Evolutionary conservation across 2,888 invertebrate species (phyloP), one percentile per base, ranked within the genome.

Genomic region (Alloplasta piceator): DNA sequence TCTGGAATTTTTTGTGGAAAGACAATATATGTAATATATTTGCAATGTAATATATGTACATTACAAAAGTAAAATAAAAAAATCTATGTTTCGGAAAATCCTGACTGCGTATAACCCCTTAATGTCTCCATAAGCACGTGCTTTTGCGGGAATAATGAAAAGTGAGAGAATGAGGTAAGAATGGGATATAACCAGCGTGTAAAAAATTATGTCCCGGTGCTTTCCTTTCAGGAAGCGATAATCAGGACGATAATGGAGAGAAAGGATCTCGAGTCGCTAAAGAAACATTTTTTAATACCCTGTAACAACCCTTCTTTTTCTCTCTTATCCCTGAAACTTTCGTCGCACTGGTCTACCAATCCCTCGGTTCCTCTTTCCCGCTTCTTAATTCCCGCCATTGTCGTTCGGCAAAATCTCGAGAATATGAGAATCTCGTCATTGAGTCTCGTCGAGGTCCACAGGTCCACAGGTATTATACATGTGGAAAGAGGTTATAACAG

Each of bases 241-340:
- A 74, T 58, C 61, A 63, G 55, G 38, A 64, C 55, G 55, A 73
- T 64, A 60, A 73, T 64, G 68, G 68, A 72, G 56, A 48, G 60
- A 36, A 58, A 26, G 26, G 26, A 26, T 26, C 26, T 64, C 38
- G 46, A 7, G 6, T 26, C 52, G 55, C 43, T 68, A 66, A 68
- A 68, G 68, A 46, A 26, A 55, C 50, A 64, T 80, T 73, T 67
- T 60, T 41, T 63, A 9, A 41, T n/a, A 36, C 48, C 56, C 16
- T 6, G 9, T 6, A 9, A 14, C 39, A 4, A 46, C 36, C 39
- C 43, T 55, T 61, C 39, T 7, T 9, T 58, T 66, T n/a, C 48
- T 64, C 4, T 43, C 10, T 43, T 10, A 9, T 43, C 10, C 10
- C 43, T 43, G 14, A 10, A 55, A 43, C 6, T 6, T 16, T 55